These are phyloP conservation scores for Entomobrya multifasciata DNA, from an alignment of 2,888 invertebrate species.

Conservation along the genomic window DNA sequence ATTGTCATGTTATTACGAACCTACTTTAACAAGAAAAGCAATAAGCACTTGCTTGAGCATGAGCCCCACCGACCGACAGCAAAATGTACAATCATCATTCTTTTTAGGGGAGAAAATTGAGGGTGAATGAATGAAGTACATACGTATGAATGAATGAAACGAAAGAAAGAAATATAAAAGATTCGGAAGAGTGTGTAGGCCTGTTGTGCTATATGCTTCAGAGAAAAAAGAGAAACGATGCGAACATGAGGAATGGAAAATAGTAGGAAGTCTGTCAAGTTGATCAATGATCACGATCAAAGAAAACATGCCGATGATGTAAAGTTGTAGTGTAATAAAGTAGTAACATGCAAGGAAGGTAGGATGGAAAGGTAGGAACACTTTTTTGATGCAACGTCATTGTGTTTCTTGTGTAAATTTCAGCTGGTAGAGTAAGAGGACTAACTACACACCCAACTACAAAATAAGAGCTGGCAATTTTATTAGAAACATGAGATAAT, in stretches of 20 bases:
- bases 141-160: slow-evolving; percentile 38
- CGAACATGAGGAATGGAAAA: slow-evolving; percentile 69
- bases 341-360: slow-evolving; percentile 33
- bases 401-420: slow-evolving; percentile 1
- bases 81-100: slow-evolving; percentile 52
- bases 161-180: slow-evolving; percentile 1
- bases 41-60: background rate
- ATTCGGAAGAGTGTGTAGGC: background rate
- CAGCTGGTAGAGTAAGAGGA: background rate
- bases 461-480: slow-evolving; percentile 55
- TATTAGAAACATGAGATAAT: slow-evolving; percentile 67
- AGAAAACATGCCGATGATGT: slow-evolving; percentile 72
- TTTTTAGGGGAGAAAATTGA: slow-evolving; percentile 59
- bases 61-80: slow-evolving; percentile 29
- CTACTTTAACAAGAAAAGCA: slow-evolving; percentile 28
- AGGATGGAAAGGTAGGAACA: background rate
- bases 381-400: background rate
- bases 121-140: slow-evolving; percentile 67
- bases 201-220: slow-evolving; percentile 23
- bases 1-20: slow-evolving; percentile 44
- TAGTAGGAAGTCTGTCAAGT: slow-evolving; percentile 76
- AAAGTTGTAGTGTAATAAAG: background rate
- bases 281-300: slow-evolving; percentile 76
- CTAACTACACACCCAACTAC: slow-evolving; percentile 31
- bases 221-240: slow-evolving; percentile 59